Evolutionary conservation across 2,797 vertebrate species (phyloP).

Genomic region (Cyprinella venusta): DNA sequence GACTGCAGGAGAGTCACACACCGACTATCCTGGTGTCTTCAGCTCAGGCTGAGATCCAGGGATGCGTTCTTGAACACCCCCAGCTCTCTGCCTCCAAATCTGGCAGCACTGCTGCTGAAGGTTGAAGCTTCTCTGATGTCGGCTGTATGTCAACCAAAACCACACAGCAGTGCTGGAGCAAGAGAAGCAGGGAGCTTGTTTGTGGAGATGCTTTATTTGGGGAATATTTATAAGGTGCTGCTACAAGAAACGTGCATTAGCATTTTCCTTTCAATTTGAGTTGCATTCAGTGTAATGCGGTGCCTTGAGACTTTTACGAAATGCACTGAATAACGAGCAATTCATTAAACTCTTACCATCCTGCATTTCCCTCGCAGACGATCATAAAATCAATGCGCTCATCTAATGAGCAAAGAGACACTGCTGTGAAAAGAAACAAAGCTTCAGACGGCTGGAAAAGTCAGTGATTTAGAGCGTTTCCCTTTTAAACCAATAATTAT

Average conservation of each 20-base stretch:
- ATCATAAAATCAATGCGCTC: conserved; percentile 33
- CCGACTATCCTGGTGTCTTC: conserved; percentile 29
- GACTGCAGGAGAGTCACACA: conserved; percentile 39
- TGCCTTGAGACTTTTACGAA: conserved; percentile 22
- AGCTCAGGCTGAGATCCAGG: conserved; percentile 35
- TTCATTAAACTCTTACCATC: conserved; percentile 43
- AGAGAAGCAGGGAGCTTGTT: conserved; percentile 49
- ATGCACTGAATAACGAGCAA: conserved; percentile 38
- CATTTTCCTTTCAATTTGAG: conserved; percentile 29
- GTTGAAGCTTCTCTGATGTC: conserved; percentile 40
- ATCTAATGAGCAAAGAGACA: conserved; percentile 30
- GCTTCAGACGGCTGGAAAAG: conserved; percentile 8
- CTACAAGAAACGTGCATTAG: conserved; percentile 19
- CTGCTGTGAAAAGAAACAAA: conserved; percentile 24
- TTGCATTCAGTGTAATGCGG: conserved; percentile 11
- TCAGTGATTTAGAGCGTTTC: conserved; percentile 12
- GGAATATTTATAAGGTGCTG: conserved; percentile 37
- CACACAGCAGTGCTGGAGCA: conserved; percentile 34
- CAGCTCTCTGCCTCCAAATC: conserved; percentile 37
- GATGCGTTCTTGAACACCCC: conserved; percentile 40
- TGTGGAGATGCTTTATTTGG: conserved; percentile 43
- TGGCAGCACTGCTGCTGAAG: conserved; percentile 38
- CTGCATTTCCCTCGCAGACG: conserved; percentile 20
- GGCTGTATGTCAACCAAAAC: conserved; percentile 46
- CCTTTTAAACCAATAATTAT: conserved; percentile 30